Conservation (phyloP, 2,113 vertebrate species). For the mouse (Mus musculus) region GRCm39 chr6:124986501-124987000, state of each 20-base stretch:
- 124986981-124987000: constrained; percentile 49
- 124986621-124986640: constrained; percentile 79
- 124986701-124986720: constrained; percentile 62
- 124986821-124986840: constrained; percentile 68
- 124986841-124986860: constrained; percentile 69
- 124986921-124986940: constrained; percentile 79
- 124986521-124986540: constrained; percentile 38
- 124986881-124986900: constrained; percentile 63
- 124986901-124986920: not conserved
- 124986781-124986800: constrained; percentile 52
- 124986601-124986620: constrained; percentile 77
- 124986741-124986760: constrained; percentile 46
- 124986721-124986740: constrained; percentile 56
- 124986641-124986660: constrained; percentile 81
- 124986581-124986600: constrained; percentile 83
- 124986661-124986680: constrained; percentile 81
- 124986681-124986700: constrained; percentile 68
- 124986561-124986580: constrained; percentile 70
- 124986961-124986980: constrained; percentile 73
- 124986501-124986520: constrained; percentile 61
- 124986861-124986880: constrained; percentile 76
- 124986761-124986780: constrained; percentile 46
- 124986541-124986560: constrained; percentile 59
- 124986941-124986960: constrained; percentile 76
- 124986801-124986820: constrained; percentile 43